phyloP scores from a whole-genome alignment of 2,113 vertebrate genomes.

The Maccullochella peelii region DNA sequence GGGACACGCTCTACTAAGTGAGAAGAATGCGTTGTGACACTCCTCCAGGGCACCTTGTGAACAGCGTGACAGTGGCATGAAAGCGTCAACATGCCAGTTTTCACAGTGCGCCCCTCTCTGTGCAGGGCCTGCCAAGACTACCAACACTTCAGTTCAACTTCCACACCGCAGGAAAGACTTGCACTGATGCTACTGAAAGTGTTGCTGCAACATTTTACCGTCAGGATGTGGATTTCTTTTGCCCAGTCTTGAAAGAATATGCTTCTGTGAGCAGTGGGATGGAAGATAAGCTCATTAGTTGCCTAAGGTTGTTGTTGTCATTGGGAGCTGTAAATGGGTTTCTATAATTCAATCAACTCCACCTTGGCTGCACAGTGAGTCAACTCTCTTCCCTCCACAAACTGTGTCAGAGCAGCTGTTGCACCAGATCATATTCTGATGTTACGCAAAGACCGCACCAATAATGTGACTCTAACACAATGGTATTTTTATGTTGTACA shows the following conservation, averaged over 20 bases:
- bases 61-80: constrained; percentile 76
- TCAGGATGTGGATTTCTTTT: constrained; percentile 54
- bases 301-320: constrained; percentile 52
- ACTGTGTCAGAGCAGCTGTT: constrained; percentile 63
- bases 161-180: constrained; percentile 50
- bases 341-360: constrained; percentile 57
- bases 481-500: constrained; percentile 65
- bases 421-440: constrained; percentile 47
- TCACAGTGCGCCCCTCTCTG: constrained; percentile 68
- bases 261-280: constrained; percentile 27
- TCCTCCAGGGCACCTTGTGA: constrained; percentile 77
- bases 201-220: constrained; percentile 33
- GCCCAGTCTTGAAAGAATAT: constrained; percentile 13
- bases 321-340: constrained; percentile 53
- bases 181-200: constrained; percentile 43
- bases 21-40: constrained; percentile 76
- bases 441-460: constrained; percentile 54
- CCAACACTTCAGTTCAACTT: constrained; percentile 64
- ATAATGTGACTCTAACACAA: constrained; percentile 51
- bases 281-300: constrained; percentile 53
- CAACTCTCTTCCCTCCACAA: constrained; percentile 36
- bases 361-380: constrained; percentile 39
- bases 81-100: constrained; percentile 76
- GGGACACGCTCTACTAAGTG: constrained; percentile 70
- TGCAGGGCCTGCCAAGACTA: constrained; percentile 56